Percentiles rank a stretch among this genome's conserved stretches.
phyloP scores from a whole-genome alignment of 2,888 invertebrate genomes.

The Drosophila atroscutellata region DNA sequence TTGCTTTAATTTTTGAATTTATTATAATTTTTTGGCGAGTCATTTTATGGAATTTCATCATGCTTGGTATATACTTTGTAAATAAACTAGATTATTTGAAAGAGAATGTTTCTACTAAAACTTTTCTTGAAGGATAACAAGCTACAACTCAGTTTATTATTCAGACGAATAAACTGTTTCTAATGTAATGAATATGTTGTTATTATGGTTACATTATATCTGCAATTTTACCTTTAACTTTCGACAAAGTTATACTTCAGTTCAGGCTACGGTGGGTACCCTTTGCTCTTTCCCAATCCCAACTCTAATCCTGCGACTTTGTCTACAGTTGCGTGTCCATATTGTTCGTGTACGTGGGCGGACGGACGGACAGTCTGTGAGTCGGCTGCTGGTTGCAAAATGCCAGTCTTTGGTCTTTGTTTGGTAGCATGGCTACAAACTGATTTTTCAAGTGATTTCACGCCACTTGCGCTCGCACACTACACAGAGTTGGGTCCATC shows the following conservation, averaged over 20 bases:
- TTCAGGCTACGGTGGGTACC: conserved; percentile 20
- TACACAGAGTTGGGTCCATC: conserved; percentile 18
- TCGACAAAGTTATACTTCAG: not conserved
- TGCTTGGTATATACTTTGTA: too few species aligned
- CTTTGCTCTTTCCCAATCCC: conserved; percentile 45
- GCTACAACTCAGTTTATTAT: not conserved
- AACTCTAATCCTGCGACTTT: conserved; percentile 42
- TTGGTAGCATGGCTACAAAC: conserved; percentile 47
- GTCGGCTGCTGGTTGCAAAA: conserved; percentile 43
- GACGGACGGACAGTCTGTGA: conserved; percentile 13
- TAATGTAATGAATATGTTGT: not conserved
- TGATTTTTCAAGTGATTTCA: conserved; percentile 65
- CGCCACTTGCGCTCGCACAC: conserved; percentile 51
- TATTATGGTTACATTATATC: not conserved
- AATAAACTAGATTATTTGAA: not conserved
- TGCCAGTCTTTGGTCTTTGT: conserved; percentile 57
- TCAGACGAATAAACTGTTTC: not conserved
- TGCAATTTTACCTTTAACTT: not conserved
- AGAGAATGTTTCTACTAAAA: not conserved
- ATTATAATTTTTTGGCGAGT: not conserved
- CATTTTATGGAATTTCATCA: not conserved
- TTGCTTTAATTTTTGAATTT: not conserved
- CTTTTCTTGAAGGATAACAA: not conserved
- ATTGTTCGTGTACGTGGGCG: conserved; percentile 51
- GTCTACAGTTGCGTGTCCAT: conserved; percentile 59